Percentiles rank a stretch among this genome's conserved stretches.
phyloP scores from a whole-genome alignment of 2,888 invertebrate genomes.

The Apoda limacodes region DNA sequence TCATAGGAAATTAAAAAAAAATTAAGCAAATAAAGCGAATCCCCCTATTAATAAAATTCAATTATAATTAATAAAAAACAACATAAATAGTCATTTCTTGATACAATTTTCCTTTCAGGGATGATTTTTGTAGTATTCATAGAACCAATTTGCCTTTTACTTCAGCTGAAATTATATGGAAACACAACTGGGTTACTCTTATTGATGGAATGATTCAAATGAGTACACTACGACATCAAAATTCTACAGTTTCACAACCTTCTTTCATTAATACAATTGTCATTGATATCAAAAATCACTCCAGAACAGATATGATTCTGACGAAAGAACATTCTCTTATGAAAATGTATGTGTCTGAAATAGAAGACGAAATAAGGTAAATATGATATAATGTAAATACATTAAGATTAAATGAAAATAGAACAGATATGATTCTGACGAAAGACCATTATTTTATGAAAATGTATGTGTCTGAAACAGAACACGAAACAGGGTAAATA shows the following conservation, averaged over 20 bases:
- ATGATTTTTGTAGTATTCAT: slow-evolving; percentile 31
- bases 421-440: slow-evolving; percentile 2
- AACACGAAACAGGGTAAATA: too few species aligned
- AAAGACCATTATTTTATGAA: slow-evolving; percentile 17
- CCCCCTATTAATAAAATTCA: too few species aligned
- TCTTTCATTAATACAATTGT: slow-evolving; percentile 37
- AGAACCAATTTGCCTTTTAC: slow-evolving; percentile 26
- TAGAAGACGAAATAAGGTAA: too few species aligned
- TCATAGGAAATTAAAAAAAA: too few species aligned
- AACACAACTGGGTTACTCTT: slow-evolving; percentile 82
- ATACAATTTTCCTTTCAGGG: slow-evolving; percentile 31
- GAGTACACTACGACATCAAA: slow-evolving; percentile 70
- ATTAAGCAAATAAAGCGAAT: too few species aligned
- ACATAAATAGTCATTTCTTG: too few species aligned
- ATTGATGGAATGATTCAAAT: slow-evolving; percentile 87
- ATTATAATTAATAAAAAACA: too few species aligned
- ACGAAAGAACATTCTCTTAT: slow-evolving; percentile 16
- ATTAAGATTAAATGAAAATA: too few species aligned
- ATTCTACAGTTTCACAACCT: slow-evolving; percentile 73
- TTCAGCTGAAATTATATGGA: slow-evolving; percentile 67
- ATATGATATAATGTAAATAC: too few species aligned
- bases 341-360: slow-evolving; percentile 21
- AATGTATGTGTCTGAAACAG: slow-evolving; percentile 22
- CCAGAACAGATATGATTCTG: slow-evolving; percentile 2
- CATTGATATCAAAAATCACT: slow-evolving; percentile 30